phyloP scores from a whole-genome alignment of 2,888 invertebrate species.

The Campopleginae sp. region DNA sequence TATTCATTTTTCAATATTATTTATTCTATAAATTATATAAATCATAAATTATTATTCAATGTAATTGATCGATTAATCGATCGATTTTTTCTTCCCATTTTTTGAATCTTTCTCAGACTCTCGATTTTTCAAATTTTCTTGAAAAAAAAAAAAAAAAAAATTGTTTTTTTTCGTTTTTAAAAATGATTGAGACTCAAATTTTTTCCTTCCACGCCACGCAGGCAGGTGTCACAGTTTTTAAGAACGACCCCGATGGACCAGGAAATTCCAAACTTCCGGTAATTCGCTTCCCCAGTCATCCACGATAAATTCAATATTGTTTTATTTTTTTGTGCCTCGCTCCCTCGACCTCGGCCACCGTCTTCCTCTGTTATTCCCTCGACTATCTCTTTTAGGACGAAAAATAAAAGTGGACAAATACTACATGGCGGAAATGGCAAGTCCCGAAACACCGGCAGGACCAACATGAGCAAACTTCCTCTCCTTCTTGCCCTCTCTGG shows the following conservation, averaged over 20 bases:
- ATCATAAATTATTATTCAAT: no score
- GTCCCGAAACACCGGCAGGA: constrained; percentile 34
- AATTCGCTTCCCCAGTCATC: constrained; percentile 17
- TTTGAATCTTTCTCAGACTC: neutral
- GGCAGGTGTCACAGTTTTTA: constrained; percentile 48
- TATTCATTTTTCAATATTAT: no score
- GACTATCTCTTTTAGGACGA: constrained; percentile 40
- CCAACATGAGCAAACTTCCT: constrained; percentile 52
- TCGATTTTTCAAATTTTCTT: neutral
- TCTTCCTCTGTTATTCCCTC: neutral
- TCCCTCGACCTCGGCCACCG: neutral
- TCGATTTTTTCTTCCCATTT: neutral
- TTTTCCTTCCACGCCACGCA: constrained; percentile 26
- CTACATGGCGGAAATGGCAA: constrained; percentile 51
- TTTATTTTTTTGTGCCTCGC: neutral
- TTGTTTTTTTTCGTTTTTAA: neutral
- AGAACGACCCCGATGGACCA: constrained; percentile 52
- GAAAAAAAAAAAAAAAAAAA: neutral
- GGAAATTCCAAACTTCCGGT: constrained; percentile 62
- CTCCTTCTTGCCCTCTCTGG: neutral
- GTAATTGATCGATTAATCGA: neutral
- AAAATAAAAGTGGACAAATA: constrained; percentile 15
- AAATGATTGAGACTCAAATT: neutral
- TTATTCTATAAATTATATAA: no score
- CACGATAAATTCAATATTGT: constrained; percentile 9